Evolutionary conservation across 2,888 invertebrate species (phyloP).

Genomic region (Chirona hameri): DNA sequence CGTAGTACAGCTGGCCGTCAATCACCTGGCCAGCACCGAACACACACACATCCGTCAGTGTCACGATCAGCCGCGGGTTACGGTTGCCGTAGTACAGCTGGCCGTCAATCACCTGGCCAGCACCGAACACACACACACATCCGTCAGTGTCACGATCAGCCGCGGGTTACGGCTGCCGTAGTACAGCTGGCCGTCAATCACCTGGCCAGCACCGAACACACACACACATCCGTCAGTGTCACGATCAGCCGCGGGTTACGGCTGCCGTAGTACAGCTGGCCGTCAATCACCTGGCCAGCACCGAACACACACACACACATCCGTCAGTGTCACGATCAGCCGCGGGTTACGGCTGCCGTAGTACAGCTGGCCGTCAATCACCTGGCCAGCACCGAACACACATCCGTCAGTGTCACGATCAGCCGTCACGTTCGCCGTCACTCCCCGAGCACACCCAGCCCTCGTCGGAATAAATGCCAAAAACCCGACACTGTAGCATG

Average conservation of each 20-base stretch:
- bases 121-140: too few species aligned
- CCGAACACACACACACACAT: too few species aligned
- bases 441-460: too few species aligned
- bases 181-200: slow-evolving; percentile 40
- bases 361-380: slow-evolving; percentile 40
- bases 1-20: slow-evolving; percentile 42
- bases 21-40: slow-evolving; percentile 34
- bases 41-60: too few species aligned
- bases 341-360: slow-evolving; percentile 41
- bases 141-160: slow-evolving; percentile 39
- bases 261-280: slow-evolving; percentile 41
- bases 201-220: slow-evolving; percentile 29
- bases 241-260: slow-evolving; percentile 42
- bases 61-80: slow-evolving; percentile 41
- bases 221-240: too few species aligned
- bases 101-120: slow-evolving; percentile 39
- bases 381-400: slow-evolving; percentile 29
- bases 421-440: too few species aligned
- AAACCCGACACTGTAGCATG: too few species aligned
- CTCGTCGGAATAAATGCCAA: too few species aligned
- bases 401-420: too few species aligned
- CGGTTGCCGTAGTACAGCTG: slow-evolving; percentile 41
- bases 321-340: slow-evolving; percentile 39
- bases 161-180: slow-evolving; percentile 41
- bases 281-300: slow-evolving; percentile 38